Percentiles rank a stretch among this genome's conserved stretches.
These are phyloP conservation scores for Streptopelia turtur DNA, from an alignment of 2,797 vertebrate genomes.

Conservation along the genomic window DNA sequence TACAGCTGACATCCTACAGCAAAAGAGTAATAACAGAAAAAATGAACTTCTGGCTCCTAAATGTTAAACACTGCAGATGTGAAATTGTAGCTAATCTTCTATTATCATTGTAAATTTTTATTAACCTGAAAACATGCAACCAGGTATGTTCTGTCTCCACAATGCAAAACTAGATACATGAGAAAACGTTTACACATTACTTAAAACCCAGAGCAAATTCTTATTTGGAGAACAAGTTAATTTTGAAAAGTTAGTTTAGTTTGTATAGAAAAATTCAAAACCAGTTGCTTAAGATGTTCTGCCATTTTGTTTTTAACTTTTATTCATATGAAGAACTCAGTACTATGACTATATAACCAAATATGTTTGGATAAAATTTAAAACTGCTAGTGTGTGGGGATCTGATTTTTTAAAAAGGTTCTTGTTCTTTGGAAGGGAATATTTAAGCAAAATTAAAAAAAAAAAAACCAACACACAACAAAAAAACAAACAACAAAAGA, in stretches of 20 bases:
- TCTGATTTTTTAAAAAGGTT: neutral
- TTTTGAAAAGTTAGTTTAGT: neutral
- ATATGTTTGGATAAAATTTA: neutral
- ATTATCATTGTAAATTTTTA: neutral
- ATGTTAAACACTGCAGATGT: neutral
- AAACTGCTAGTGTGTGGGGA: neutral
- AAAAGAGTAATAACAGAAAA: neutral
- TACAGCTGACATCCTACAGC: conserved; percentile 95
- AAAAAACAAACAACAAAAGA: neutral
- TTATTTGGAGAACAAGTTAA: neutral
- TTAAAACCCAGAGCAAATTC: neutral
- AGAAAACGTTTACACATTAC: neutral
- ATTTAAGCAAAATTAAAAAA: neutral
- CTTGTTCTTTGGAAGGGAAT: neutral
- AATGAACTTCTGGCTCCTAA: neutral
- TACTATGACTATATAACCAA: neutral
- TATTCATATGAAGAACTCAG: neutral
- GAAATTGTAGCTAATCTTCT: neutral
- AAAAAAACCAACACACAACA: neutral
- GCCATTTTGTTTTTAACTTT: neutral
- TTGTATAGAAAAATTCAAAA: neutral
- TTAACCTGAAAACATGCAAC: neutral
- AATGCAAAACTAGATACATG: neutral
- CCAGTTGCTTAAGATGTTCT: neutral
- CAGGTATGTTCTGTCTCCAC: neutral